A percentile compares a stretch with the other conserved stretches of the same genome.
phyloP scores from a whole-genome alignment of 1,140 invertebrate genomes.

The Heliconius hermathena region DNA sequence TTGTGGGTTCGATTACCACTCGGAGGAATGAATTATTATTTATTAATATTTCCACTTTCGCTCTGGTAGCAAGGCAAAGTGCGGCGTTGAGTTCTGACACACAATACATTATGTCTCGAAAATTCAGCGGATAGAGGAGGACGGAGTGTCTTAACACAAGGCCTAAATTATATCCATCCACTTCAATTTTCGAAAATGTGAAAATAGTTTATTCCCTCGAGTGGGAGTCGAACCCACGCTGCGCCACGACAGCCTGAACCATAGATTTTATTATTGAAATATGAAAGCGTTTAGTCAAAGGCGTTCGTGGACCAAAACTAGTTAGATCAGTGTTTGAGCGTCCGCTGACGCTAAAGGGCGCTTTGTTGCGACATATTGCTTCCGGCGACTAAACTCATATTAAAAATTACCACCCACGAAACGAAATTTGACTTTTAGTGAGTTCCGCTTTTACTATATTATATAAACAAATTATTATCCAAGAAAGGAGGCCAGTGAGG shows the following conservation, averaged over 20 bases:
- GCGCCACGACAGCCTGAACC: not conserved
- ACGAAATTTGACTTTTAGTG: constrained; percentile 44
- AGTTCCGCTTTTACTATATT: constrained; percentile 43
- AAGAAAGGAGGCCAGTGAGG: too few species aligned
- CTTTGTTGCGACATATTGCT: constrained; percentile 41
- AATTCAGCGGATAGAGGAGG: too few species aligned
- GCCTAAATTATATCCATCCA: too few species aligned
- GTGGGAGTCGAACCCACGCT: not conserved
- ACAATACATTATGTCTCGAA: too few species aligned
- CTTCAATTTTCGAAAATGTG: too few species aligned
- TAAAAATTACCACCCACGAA: constrained; percentile 40
- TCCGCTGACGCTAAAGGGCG: constrained; percentile 4
- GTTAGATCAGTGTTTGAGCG: constrained; percentile 14
- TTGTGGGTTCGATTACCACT: too few species aligned
- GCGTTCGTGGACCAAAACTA: not conserved
- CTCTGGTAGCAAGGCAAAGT: too few species aligned
- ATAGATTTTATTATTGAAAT: not conserved
- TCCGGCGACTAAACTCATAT: constrained; percentile 41
- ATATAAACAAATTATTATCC: constrained; percentile 45
- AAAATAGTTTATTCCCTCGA: too few species aligned
- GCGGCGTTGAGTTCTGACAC: too few species aligned
- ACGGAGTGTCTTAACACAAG: too few species aligned
- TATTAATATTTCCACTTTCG: too few species aligned
- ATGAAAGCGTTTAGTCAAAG: not conserved
- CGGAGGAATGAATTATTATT: too few species aligned